Base-by-base conservation (phyloP, 2,113 vertebrate species). In the Phoxinus phoxinus region DNA sequence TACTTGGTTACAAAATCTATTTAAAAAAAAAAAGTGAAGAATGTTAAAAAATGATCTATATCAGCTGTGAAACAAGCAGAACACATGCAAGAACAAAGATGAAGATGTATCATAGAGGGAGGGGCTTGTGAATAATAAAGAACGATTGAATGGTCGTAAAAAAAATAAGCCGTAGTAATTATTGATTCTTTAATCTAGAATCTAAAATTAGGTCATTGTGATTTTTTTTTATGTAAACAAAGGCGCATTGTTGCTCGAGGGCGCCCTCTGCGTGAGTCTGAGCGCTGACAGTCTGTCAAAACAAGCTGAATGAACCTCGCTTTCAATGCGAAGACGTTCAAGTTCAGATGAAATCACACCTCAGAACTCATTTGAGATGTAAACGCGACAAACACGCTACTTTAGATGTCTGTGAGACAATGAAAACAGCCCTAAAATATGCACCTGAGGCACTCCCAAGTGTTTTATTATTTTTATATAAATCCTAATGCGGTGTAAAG, bases 181-280 rank as follows among this genome's bases (percentile, higher is more conserved):
- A 87, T 81, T 91, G 83, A 87, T 88, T 89, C 25, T 46, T 87
- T 84, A 76, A 37, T 84, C 35, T 46, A 32, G 69, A 11, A 82
- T 83, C 41, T 15, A 58, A 83, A 92, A 85, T 85, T 80, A 58
- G 91, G 88, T 90, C 88, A 91, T 67, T 89, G 88, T 83, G 74
- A 27, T 25, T 17, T 88, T 84, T 83, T 88, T 90, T 91, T 86
- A 88, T 93, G 93, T 95, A 94, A 95, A 95, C 94, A 95, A 94
- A 93, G 93, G 89, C 73, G 67, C 83, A 61, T 78, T 61, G 46
- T 72, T 37, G 93, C 90, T 90, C 94, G 37, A 87, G 58, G 85
- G 94, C 93, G 95, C 94, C 94, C 94, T 92, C 92, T 93, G 91
- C 84, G 41, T 63, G 25, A 19, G 82, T 83, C 87, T 84, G 72